Base-by-base conservation (phyloP, 2,113 vertebrate species). In the Xenopus borealis region DNA sequence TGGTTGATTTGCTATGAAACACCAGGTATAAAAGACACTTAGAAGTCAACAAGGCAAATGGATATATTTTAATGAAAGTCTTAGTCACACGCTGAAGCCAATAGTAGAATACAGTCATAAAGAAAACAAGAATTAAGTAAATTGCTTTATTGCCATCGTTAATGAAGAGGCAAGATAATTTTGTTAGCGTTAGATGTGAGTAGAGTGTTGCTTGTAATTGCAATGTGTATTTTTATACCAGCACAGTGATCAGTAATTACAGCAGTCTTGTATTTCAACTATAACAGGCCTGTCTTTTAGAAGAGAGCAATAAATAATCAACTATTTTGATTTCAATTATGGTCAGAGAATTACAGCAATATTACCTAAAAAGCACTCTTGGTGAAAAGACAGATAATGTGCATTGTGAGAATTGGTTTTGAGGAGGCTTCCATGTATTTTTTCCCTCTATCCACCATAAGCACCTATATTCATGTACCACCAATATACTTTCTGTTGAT, bases 181-280 rank as follows among this genome's bases (percentile, higher is more conserved):
- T 64, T 6, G 61, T 70, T 63, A 70, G 66, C 74, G 69, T 62
- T 75, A 62, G 57, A 67, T 52, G 46, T 50, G 10, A 20, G 53
- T 18, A n/a, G 53, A 50, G 55, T 33, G 18, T 46, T 23, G 74
- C 66, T 40, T 23, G 47, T 76, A 76, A 76, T 76, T 70, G 74
- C 74, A 52, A 57, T 62, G 66, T 75, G 33, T 40, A 40, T 40
- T 40, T 40, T 40, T 40, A 40, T 40, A 40, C 33, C 5, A 17
- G 72, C 72, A 61, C 50, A 74, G 72, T 67, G 67, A 74, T 74
- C 63, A 74, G 63, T 66, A 74, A 74, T 74, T 74, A 66, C 53
- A 3, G 52, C 33, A 30, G 63, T 16, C 72, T 67, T 30, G 50
- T 67, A 55, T 46, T 46, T 13, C 23, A 20, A 12, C 45, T 27